Conservation (phyloP, 2,888 invertebrate genomes). For the Mactromeris polynyma region DNA sequence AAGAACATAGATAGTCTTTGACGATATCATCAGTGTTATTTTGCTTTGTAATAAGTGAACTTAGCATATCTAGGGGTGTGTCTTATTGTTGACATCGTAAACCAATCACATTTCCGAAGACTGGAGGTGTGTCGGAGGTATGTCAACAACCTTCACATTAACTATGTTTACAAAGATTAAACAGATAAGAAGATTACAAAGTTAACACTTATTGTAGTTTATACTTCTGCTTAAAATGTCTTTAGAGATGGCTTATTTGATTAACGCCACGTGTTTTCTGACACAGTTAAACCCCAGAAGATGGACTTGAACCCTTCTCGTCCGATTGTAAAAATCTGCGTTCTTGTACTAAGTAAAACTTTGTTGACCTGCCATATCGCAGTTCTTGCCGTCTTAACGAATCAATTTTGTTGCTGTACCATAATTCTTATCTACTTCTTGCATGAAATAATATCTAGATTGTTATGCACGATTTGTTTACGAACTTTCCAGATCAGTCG, state of each 20-base stretch:
- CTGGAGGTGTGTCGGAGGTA: slow-evolving; percentile 31
- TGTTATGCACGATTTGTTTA: too few relatives aligned
- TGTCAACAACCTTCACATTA: slow-evolving; percentile 21
- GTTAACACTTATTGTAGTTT: slow-evolving; percentile 5
- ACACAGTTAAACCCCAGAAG: not conserved
- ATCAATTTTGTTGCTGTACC: too few relatives aligned
- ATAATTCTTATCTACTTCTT: too few relatives aligned
- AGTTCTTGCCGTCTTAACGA: too few relatives aligned
- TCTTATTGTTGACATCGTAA: not conserved
- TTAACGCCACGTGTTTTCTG: not conserved
- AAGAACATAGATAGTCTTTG: not conserved
- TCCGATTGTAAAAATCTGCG: too few relatives aligned
- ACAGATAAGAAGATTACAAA: slow-evolving; percentile 10
- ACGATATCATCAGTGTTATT: not conserved
- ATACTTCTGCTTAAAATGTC: not conserved
- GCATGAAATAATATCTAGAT: too few relatives aligned
- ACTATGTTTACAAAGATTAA: not conserved
- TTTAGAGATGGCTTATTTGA: not conserved
- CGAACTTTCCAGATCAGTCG: too few relatives aligned
- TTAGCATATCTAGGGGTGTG: not conserved
- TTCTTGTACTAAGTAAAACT: too few relatives aligned
- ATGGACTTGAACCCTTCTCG: too few relatives aligned
- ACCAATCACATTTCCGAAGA: not conserved
- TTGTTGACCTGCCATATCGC: too few relatives aligned
- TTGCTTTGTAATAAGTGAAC: not conserved